A percentile compares a stretch with the other conserved stretches of the same genome.
Evolutionary conservation across 2,113 vertebrate genomes (phyloP).

Genomic region (Prolemur simus): DNA sequence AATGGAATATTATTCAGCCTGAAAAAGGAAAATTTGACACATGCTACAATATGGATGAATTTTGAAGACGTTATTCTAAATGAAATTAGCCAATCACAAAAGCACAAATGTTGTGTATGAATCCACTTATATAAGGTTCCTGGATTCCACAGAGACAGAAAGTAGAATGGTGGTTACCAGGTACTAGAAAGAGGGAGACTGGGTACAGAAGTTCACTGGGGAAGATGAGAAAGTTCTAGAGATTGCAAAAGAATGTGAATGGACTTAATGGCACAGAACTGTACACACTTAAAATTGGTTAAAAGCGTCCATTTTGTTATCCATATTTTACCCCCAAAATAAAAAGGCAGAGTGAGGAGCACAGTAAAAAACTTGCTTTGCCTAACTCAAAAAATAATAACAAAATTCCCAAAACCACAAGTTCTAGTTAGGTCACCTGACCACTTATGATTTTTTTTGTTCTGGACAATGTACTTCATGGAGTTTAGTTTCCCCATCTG

Average conservation of each 20-base stretch:
- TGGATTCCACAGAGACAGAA: background rate
- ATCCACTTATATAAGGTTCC: background rate
- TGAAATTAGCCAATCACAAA: background rate
- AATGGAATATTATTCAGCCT: background rate
- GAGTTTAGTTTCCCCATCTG: background rate
- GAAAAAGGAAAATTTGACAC: background rate
- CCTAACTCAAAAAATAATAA: background rate
- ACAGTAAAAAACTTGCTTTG: background rate
- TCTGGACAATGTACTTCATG: background rate
- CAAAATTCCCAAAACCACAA: background rate
- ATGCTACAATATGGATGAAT: background rate
- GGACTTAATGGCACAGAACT: background rate
- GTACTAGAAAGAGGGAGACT: background rate
- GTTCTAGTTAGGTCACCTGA: background rate
- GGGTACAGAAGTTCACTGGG: background rate
- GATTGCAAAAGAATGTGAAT: background rate
- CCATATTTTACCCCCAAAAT: background rate
- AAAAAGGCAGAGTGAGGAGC: slow-evolving; percentile 1
- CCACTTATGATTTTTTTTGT: background rate
- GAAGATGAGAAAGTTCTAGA: background rate
- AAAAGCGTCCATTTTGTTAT: background rate
- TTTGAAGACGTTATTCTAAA: background rate
- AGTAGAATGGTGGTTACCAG: background rate
- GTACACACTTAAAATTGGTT: background rate
- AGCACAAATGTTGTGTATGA: background rate